Percentiles rank a stretch among this genome's conserved stretches.
Conservation (phyloP, 2,113 vertebrate species). For the Mesitornis unicolor region DNA sequence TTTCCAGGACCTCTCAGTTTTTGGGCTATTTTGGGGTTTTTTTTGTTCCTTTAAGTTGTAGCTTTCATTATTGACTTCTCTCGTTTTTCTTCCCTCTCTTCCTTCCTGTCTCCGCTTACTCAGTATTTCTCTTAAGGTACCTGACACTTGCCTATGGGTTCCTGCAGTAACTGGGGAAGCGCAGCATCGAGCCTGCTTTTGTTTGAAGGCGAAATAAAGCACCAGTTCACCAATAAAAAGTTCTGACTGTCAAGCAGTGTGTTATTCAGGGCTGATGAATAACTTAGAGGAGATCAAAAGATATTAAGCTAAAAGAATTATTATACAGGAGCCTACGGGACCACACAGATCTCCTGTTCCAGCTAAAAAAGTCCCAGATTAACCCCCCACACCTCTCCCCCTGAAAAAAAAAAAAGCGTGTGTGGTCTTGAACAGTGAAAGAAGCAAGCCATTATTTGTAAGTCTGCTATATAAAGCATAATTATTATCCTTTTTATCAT, state of each 20-base stretch:
- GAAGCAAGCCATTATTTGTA: slow-evolving; percentile 65
- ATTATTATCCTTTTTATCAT: slow-evolving; percentile 73
- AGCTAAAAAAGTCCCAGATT: slow-evolving; percentile 69
- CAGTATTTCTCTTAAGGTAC: not conserved
- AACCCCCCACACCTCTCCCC: slow-evolving; percentile 46
- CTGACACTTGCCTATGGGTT: slow-evolving; percentile 29
- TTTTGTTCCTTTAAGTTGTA: not conserved
- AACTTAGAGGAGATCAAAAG: slow-evolving; percentile 82
- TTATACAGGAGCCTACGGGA: slow-evolving; percentile 76
- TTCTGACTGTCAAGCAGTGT: slow-evolving; percentile 72
- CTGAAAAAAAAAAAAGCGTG: slow-evolving; percentile 58
- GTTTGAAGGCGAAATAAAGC: slow-evolving; percentile 69
- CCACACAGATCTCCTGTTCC: slow-evolving; percentile 78
- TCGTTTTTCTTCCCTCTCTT: not conserved
- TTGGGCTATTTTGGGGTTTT: not conserved
- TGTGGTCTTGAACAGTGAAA: slow-evolving; percentile 73
- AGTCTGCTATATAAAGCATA: slow-evolving; percentile 75
- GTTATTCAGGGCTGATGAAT: slow-evolving; percentile 77
- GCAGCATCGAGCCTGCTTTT: slow-evolving; percentile 15
- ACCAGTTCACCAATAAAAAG: slow-evolving; percentile 64
- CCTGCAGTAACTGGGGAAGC: not conserved
- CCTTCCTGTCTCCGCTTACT: not conserved
- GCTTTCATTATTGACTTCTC: not conserved
- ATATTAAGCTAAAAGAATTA: slow-evolving; percentile 80
- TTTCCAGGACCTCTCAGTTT: not conserved